Base-by-base conservation (phyloP, 2,888 invertebrate genomes). In the Drosophila birchii region DNA sequence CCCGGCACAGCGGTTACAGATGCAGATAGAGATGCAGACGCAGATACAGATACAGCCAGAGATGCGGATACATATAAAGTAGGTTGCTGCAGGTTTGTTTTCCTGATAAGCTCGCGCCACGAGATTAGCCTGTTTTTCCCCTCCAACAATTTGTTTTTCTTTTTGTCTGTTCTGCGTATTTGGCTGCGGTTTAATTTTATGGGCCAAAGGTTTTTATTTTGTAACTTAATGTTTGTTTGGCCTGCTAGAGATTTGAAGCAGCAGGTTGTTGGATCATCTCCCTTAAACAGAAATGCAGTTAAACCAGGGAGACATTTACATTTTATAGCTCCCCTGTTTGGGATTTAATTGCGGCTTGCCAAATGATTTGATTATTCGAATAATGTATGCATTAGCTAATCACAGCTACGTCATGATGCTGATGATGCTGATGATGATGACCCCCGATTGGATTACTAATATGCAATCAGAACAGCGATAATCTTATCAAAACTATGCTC, bases 121-220 rank as follows among this genome's bases (percentile, higher is more conserved):
- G 79, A 86, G 88, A 83, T 83, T 88, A 88, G 88, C 78, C 78
- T 80, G 66, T 68, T 78, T 78, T 76, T 53, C 20, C 20, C 57
- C 38, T 29, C 23, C 26, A 26, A 66, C 66, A 43, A 64, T 66
- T 49, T 64, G 66, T 60, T 32, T 72, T 45, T 20, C 16, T 57
- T 38, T 44, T 47, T 20, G 47, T 53, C 57, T 51, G 55, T 55
- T 76, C 79, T 85, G 66, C 78, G 85, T 81, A 81, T 81, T 76
- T 74, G 69, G 77, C 74, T 89, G 73, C 53, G 79, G 79, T 75
- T 85, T 85, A 78, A 81, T 89, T 89, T 84, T 84, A 84, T 87
- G 89, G 86, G 58, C 80, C 89, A 88, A 73, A 86, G 87, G 84
- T 76, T 83, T 84, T 84, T 88, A 84, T 84, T 86, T 88, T 86